Base-by-base conservation (phyloP, 2,113 vertebrate genomes). In the Hippoglossus stenolepis region DNA sequence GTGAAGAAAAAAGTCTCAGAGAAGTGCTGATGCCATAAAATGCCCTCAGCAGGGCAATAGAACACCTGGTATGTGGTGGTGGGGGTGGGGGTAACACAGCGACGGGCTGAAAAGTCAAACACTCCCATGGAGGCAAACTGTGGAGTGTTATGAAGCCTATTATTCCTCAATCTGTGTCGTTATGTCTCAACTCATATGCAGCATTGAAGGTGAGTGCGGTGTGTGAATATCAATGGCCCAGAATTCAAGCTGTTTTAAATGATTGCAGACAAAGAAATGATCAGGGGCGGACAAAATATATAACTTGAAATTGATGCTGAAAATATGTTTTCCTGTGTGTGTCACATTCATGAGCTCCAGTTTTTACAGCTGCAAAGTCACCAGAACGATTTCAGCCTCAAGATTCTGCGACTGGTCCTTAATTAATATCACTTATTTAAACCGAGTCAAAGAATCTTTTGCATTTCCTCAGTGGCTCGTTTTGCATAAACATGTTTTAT, bases 1-100 rank as follows among this genome's bases (percentile, higher is more conserved):
- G 23, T 38, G 26, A 31, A 45, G 63, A 31, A 31, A 31, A 70
- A 57, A 49, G 43, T 77, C 68, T 31, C 53, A 38, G 65, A 72
- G 75, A 83, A 77, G 43, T 79, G 61, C 73, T 85, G 71, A 84
- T 76, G 18, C 20, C 20, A 72, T 70, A 65, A 83, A 77, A 72
- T 66, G 66, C 49, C 49, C 74, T 84, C 21, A 0, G 81, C 35
- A 69, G 72, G 69, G 75, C 49, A 59, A 57, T 51, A 70, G 35
- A 87, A 84, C 75, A 82, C 63, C 80, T 66, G 74, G 63, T 28
- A 24, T 70, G 54, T 64, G 61, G 26, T 51, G 23, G 61, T 62
- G 14, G 13, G 3, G 45, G 12, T 15, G 45, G 45, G 3, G 45
- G 58, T 38, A 61, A 68, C 58, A 65, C 72, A 60, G 57, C 79